These are phyloP conservation scores for Villa cingulata DNA, from an alignment of 2,888 invertebrate species.

Conservation along the genomic window DNA sequence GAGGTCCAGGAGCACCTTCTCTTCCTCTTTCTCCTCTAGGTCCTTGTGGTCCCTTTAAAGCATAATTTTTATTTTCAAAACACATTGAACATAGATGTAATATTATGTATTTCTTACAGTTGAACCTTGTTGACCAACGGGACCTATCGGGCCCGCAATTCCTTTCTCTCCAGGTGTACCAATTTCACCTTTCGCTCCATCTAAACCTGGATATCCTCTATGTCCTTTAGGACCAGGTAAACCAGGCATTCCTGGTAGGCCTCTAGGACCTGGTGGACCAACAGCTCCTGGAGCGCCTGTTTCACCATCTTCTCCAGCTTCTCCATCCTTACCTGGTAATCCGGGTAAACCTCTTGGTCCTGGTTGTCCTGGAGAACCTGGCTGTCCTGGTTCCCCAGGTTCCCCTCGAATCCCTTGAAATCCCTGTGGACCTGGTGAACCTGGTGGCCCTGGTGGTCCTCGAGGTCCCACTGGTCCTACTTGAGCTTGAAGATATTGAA, in stretches of 20 bases:
- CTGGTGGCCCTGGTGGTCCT: constrained; percentile 56
- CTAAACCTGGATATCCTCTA: constrained; percentile 63
- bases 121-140: constrained; percentile 52
- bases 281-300: constrained; percentile 55
- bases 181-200: constrained; percentile 70
- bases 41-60: constrained; percentile 58
- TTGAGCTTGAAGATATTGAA: constrained; percentile 65
- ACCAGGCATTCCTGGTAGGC: constrained; percentile 59
- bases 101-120: constrained; percentile 15
- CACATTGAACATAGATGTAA: neutral
- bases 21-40: constrained; percentile 72
- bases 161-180: constrained; percentile 67
- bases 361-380: constrained; percentile 54
- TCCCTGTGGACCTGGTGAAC: constrained; percentile 58
- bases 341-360: constrained; percentile 61
- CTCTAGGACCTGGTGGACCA: constrained; percentile 62
- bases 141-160: constrained; percentile 54
- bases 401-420: constrained; percentile 73
- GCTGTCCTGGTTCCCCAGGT: constrained; percentile 58
- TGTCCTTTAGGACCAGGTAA: constrained; percentile 73
- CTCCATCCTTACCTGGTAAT: constrained; percentile 60
- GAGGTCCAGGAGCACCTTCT: constrained; percentile 65
- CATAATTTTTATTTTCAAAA: no score
- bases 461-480: constrained; percentile 67
- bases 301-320: constrained; percentile 68